Evolutionary conservation across 2,113 vertebrate species (phyloP), one percentile per base, ranked within the genome.

Genomic region (Psittacara wagleri): DNA sequence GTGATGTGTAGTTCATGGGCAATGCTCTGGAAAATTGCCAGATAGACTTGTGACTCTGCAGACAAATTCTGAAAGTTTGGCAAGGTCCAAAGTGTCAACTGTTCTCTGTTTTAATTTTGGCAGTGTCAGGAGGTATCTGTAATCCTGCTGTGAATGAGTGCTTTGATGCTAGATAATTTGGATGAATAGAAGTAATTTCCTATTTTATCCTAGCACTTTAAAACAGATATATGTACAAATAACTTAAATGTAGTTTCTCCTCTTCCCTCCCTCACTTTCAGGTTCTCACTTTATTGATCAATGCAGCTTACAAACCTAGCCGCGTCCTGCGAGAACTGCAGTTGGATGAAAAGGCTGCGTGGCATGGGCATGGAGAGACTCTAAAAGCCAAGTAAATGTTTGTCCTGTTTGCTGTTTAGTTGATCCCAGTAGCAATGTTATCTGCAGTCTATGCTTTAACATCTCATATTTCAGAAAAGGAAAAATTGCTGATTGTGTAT

Each of bases 241-340:
- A 90, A 81, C 66, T 90, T 83, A 48, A 96, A 94, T 2, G 0
- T 88, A 49, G 93, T 88, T 90, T 68, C 15, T 93, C 77, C 49
- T 93, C 68, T 92, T 59, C 31, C 62, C 57, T 88, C 63, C 19
- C 17, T 17, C 13, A 0, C 86, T 52, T 52, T 48, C 78, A 99
- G 99, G 99, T 99, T 90, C 98, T 99, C 95, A 99, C 98, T 81
- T 97, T 99, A 70, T 96, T 99, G 95, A 99, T 99, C 97, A 99
- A 99, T 49, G 99, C 99, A 0, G 99, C 99, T 49, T 99, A 99
- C 97, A 99, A 99, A 92, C 99, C 99, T 35, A 99, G 99, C 86
- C 99, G 99, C 43, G 99, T 99, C 91, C 98, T 99, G 95, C 96
- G 99, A 59, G 99, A 99, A 95, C 98, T 99, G 95, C 99, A 99